Conservation (phyloP, 2,797 vertebrate genomes). For the Rhinichthys osculus region DNA sequence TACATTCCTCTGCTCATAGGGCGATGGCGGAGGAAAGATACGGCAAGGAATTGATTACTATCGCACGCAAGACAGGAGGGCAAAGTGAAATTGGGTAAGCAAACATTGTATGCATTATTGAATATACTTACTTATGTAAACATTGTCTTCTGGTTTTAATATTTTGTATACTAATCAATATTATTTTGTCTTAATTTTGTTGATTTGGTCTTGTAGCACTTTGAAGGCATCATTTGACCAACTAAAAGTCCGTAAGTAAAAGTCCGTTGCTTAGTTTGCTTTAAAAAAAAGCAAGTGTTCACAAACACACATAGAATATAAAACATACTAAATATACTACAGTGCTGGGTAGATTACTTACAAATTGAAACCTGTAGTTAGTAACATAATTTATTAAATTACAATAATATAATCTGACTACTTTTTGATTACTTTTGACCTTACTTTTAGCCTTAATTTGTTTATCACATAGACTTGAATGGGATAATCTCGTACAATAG, state of each 20-base stretch:
- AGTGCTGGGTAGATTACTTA: neutral
- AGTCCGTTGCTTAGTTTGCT: neutral
- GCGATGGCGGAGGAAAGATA: slow-evolving; percentile 93
- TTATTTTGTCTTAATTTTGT: neutral
- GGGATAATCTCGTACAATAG: neutral
- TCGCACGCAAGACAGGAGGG: slow-evolving; percentile 89
- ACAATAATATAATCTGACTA: neutral
- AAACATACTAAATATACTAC: neutral
- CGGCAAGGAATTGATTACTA: slow-evolving; percentile 91
- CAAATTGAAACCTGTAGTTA: neutral
- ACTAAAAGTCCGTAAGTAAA: slow-evolving; percentile 91
- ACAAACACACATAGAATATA: neutral
- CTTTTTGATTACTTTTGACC: neutral
- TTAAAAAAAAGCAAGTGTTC: neutral
- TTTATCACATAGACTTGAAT: neutral
- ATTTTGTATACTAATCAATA: neutral
- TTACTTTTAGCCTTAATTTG: neutral
- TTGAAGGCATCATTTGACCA: slow-evolving; percentile 88
- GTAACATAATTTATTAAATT: neutral
- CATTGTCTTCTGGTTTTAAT: neutral
- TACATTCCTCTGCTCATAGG: slow-evolving; percentile 68
- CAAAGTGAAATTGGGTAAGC: slow-evolving; percentile 90
- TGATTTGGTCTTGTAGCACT: slow-evolving; percentile 77
- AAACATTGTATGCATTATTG: neutral
- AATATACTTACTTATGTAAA: neutral